Base-by-base conservation (phyloP, 2,888 invertebrate species). In the Latheticus oryzae region DNA sequence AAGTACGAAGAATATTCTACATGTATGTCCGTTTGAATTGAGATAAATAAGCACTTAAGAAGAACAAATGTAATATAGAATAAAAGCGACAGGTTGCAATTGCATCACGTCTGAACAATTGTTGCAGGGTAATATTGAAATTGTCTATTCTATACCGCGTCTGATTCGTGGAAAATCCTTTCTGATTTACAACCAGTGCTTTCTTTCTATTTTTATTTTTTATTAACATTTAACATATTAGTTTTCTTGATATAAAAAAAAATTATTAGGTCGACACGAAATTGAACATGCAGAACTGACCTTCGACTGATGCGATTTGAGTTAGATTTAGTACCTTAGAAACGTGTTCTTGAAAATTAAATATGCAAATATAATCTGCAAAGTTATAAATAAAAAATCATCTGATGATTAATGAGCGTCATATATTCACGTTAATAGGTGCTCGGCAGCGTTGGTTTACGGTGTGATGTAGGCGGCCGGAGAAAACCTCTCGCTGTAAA, bases 401-500 rank as follows among this genome's bases (percentile, higher is more conserved):
- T 62, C 63, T 52, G 50, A 55, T 69, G 69, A 69, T 68, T 69
- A 68, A 69, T 67, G 65, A 51, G 45, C 59, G 65, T 52, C 61
- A 66, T 67, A 65, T 68, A 69, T 69, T 63, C 57, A 60, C 64
- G 56, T 58, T 67, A 69, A 69, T 67, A 60, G 63, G 61, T 62
- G 61, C 63, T 66, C 63, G 64, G 65, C 67, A 60, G 64, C 66
- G 65, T 61, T 66, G 64, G 67, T 67, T 64, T 68, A 66, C 65
- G 63, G 66, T 62, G 69, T 69, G 69, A 71, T 66, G 72, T 73
- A 67, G 72, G 72, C 71, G 71, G 67, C 59, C 58, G 65, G 63
- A 69, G 71, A 70, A 70, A 73, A 72, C 69, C 69, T 72, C 70
- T 68, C 65, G 65, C 67, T 72, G 71, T 69, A 71, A 71, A 71